Conservation (phyloP, 2,888 invertebrate species). For the Choristoneura rosaceana region DNA sequence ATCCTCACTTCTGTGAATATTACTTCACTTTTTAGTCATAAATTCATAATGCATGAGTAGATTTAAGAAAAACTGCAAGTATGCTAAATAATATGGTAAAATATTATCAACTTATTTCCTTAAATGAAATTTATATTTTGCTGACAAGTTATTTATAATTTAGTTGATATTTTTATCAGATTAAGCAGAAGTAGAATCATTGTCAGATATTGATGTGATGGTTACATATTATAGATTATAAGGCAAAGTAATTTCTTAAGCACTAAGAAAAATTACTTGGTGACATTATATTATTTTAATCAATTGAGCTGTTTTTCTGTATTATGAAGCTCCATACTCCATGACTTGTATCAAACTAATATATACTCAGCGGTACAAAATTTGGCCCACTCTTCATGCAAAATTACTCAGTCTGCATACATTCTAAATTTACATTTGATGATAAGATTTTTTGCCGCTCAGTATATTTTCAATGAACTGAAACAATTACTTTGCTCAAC, state of each 20-base stretch:
- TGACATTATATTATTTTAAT: not conserved
- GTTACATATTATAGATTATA: not conserved
- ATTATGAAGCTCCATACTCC: not conserved
- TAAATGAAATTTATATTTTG: not conserved
- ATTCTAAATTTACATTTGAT: too few species aligned
- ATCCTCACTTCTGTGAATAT: slow-evolving; percentile 1
- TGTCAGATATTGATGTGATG: not conserved
- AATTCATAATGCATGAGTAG: not conserved
- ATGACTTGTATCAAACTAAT: too few species aligned
- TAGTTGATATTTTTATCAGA: not conserved
- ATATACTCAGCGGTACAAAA: too few species aligned
- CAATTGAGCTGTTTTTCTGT: not conserved
- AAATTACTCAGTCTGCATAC: too few species aligned
- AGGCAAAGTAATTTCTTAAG: not conserved
- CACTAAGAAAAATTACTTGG: not conserved
- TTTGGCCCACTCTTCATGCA: too few species aligned
- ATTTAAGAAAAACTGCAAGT: too few species aligned
- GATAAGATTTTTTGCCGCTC: too few species aligned
- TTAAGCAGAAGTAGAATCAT: not conserved
- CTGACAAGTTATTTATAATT: not conserved
- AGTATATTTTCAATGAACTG: too few species aligned
- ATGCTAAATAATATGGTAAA: too few species aligned
- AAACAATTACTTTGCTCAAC: too few species aligned
- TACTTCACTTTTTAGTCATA: not conserved
- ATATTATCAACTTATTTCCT: not conserved